Conservation (phyloP, 1,140 invertebrate species). For the Trinorchestia longiramus region DNA sequence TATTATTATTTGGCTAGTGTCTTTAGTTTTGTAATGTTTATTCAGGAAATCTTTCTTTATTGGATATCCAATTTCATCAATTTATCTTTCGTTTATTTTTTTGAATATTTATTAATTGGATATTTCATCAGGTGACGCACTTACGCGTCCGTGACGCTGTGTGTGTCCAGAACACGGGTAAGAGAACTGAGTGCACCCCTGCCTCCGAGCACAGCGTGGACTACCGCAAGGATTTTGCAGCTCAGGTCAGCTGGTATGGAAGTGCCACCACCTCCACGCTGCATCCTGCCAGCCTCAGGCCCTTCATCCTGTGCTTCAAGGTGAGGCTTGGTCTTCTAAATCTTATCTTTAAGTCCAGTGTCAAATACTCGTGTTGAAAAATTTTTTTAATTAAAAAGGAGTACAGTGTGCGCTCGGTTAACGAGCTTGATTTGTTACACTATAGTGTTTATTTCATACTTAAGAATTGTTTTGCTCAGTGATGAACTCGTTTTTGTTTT, state of each 20-base stretch:
- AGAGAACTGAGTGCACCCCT: background rate
- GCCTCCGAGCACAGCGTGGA: background rate
- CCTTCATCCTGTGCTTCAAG: constrained; percentile 43
- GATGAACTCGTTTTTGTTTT: too few relatives aligned
- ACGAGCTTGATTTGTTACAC: too few relatives aligned
- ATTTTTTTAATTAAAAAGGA: too few relatives aligned
- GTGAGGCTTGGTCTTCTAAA: constrained; percentile 1
- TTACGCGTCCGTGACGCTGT: constrained; percentile 42
- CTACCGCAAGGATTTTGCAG: constrained; percentile 2
- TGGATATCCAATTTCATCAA: background rate
- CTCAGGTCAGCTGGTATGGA: constrained; percentile 41
- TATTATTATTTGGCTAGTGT: too few relatives aligned
- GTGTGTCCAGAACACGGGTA: constrained; percentile 53
- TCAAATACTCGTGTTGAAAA: too few relatives aligned
- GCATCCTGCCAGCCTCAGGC: constrained; percentile 69
- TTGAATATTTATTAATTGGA: too few relatives aligned
- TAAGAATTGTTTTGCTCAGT: too few relatives aligned
- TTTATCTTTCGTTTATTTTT: background rate
- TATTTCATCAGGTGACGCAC: constrained; percentile 57
- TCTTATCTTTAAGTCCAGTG: too few relatives aligned
- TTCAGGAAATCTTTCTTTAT: background rate
- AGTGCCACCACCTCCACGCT: constrained; percentile 31
- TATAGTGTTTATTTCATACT: too few relatives aligned
- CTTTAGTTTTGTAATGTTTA: background rate
- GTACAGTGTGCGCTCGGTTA: too few relatives aligned